Base-by-base conservation (phyloP, 2,113 vertebrate species). In the Thamnaconus septentrionalis region DNA sequence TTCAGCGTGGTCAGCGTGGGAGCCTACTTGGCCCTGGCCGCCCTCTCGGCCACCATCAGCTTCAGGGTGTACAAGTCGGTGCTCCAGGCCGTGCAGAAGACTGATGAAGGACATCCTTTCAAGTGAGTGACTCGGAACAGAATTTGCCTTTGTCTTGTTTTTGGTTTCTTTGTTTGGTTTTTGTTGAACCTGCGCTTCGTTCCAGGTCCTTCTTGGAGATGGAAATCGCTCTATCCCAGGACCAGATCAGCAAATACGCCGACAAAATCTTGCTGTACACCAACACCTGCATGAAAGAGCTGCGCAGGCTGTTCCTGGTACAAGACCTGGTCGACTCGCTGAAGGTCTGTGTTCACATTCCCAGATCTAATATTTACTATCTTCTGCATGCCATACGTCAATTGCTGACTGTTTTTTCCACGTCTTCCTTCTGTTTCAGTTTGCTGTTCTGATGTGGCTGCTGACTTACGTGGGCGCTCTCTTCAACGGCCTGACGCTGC, bases 1-100 rank as follows among this genome's bases (percentile, higher is more conserved):
- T 99, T 99, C 94, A 98, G 97, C 4, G 97, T 98, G 0, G 96
- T 99, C 90, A 99, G 97, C 0, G 96, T 99, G 0, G 92, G 94
- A 31, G 97, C 97, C 44, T 98, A 99, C 91, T 90, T 99, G 78
- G 96, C 96, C 63, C 93, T 99, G 1, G 96, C 97, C 0, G 94
- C 95, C 4, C 96, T 99, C 87, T 97, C 96, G 0, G 96, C 96
- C 89, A 98, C 95, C 92, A 96, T 99, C 91, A 97, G 97, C 88
- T 98, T 98, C 94, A 94, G 97, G 90, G 94, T 98, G 92, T 99
- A 98, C 93, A 99, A 98, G 88, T 99, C 97, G 0, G 97, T 99
- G 64, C 90, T 99, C 80, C 97, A 99, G 89, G 97, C 97, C 0
- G 96, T 99, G 90, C 96, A 99, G 93, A 99, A 99, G 88, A 98